Conservation (phyloP, 2,113 vertebrate species). For the Addax nasomaculatus region DNA sequence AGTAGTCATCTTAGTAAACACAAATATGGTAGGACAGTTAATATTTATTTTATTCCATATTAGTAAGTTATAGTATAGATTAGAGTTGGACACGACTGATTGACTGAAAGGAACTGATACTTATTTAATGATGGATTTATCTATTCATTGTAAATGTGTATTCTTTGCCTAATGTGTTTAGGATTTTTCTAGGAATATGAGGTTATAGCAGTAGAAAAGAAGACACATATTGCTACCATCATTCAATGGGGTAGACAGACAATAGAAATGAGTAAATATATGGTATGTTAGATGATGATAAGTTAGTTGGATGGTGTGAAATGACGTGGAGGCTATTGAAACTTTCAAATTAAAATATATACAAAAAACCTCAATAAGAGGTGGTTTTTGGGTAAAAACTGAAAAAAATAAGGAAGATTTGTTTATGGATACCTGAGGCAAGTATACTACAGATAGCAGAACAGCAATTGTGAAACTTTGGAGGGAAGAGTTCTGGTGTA, state of each 20-base stretch:
- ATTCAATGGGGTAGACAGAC: neutral
- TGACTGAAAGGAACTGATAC: neutral
- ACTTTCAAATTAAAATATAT: neutral
- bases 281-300: neutral
- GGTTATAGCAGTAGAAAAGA: neutral
- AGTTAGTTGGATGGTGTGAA: neutral
- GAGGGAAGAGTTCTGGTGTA: neutral
- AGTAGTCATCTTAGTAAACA: neutral
- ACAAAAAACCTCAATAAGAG: neutral
- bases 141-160: neutral
- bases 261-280: neutral
- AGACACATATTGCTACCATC: neutral
- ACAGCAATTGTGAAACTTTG: neutral
- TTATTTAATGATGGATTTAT: neutral
- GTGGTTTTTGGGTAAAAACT: neutral
- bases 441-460: neutral
- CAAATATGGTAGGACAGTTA: neutral
- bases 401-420: neutral
- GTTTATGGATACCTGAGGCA: neutral
- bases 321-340: neutral
- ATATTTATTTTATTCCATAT: neutral
- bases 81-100: too few species aligned
- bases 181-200: neutral
- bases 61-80: neutral
- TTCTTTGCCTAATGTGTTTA: neutral